Conservation (phyloP, 2,113 vertebrate genomes). For the Cyanistes caeruleus region DNA sequence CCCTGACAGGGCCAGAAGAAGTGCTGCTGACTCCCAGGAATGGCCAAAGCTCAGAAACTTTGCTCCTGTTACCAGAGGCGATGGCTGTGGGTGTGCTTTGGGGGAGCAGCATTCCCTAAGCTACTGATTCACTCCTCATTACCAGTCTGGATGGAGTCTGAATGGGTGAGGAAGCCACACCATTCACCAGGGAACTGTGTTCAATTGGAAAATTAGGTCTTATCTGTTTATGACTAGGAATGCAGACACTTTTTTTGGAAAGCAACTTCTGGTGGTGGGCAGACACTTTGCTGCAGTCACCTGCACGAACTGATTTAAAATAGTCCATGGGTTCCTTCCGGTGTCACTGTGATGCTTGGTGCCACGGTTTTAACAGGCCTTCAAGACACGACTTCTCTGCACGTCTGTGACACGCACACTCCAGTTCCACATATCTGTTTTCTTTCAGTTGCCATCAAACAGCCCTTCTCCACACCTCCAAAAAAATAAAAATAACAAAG, state of each 20-base stretch:
- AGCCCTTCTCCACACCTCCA: conserved; percentile 5
- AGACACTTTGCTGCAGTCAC: background rate
- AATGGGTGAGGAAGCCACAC: background rate
- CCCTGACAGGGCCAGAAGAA: background rate
- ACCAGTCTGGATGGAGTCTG: background rate
- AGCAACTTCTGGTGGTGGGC: background rate
- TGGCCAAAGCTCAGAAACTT: background rate
- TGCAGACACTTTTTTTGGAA: background rate
- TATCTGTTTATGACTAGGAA: background rate
- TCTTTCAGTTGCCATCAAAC: background rate
- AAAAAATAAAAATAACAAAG: conserved; percentile 49
- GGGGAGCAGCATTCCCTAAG: background rate
- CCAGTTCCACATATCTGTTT: background rate
- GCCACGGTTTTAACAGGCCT: background rate
- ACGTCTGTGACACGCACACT: background rate
- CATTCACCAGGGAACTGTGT: background rate
- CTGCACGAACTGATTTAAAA: background rate
- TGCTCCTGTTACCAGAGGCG: fast-evolving
- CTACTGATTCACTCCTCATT: background rate
- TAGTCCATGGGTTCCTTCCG: background rate
- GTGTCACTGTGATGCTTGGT: background rate
- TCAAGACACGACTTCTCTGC: background rate
- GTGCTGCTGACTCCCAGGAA: background rate
- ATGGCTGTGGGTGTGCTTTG: background rate
- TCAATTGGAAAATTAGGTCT: background rate